These are phyloP conservation scores for Caenorhabditis tropicalis DNA, from an alignment of 1,140 invertebrate genomes.

Conservation along the genomic window DNA sequence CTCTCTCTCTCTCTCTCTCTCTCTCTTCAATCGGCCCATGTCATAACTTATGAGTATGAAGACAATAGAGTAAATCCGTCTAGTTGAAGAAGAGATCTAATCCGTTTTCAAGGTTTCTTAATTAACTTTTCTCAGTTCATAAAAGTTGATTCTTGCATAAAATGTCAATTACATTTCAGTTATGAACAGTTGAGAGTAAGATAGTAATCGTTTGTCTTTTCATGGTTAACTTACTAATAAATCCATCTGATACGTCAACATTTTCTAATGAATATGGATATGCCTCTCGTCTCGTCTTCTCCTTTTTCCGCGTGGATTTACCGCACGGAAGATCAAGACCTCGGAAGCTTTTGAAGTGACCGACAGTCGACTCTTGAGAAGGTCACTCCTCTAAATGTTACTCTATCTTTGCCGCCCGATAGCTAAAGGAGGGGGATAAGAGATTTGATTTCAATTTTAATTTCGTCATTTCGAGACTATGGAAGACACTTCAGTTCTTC, in stretches of 20 bases:
- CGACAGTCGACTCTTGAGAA: constrained; percentile 30
- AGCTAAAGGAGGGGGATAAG: not conserved
- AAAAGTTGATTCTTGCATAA: not conserved
- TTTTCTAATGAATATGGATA: constrained; percentile 37
- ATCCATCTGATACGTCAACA: constrained; percentile 36
- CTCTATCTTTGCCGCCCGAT: constrained; percentile 29
- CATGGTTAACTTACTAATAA: not conserved
- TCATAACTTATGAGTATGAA: constrained; percentile 25
- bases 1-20: not conserved
- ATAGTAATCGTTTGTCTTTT: not conserved
- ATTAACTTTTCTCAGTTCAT: not conserved
- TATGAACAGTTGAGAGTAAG: not conserved
- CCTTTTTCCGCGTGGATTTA: constrained; percentile 36
- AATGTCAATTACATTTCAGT: not conserved
- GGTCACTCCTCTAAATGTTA: constrained; percentile 31
- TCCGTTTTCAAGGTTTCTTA: constrained; percentile 20
- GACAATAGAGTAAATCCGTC: constrained; percentile 9
- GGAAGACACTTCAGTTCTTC: constrained; percentile 5
- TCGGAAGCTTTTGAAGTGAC: constrained; percentile 20
- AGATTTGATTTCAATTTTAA: constrained; percentile 45
- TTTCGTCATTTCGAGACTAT: constrained; percentile 30
- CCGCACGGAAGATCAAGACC: constrained; percentile 29
- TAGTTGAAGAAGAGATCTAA: constrained; percentile 24
- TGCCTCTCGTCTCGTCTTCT: not conserved
- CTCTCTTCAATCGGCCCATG: not conserved